Conservation (phyloP, 1,140 invertebrate genomes). For the Euglossa dilemma region DNA sequence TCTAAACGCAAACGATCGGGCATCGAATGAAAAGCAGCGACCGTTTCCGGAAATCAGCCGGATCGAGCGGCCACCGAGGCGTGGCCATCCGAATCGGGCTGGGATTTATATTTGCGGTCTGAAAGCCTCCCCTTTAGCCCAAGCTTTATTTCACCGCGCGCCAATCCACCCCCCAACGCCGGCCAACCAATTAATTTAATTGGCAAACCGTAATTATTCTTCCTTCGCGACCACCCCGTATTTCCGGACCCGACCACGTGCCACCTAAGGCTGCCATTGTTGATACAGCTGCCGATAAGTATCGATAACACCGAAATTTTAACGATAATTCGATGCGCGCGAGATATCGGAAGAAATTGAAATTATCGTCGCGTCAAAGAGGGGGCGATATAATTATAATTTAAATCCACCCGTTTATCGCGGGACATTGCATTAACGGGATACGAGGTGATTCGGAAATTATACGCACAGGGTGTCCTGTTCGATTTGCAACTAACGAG, state of each 20-base stretch:
- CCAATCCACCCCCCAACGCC: conserved; percentile 23
- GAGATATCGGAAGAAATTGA: too few species aligned
- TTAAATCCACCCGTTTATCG: too few species aligned
- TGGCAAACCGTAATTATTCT: conserved; percentile 59
- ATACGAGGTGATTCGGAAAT: too few species aligned
- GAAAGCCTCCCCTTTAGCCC: not conserved
- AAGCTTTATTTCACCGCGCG: conserved; percentile 27
- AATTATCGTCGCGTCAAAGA: too few species aligned
- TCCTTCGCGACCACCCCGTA: not conserved
- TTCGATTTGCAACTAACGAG: too few species aligned
- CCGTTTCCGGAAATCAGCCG: not conserved
- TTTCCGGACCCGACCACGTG: not conserved
- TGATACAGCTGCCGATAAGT: too few species aligned
- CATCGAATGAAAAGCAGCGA: not conserved
- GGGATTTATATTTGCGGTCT: conserved; percentile 22
- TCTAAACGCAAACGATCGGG: too few species aligned
- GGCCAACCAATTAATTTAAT: conserved; percentile 61
- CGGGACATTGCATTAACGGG: too few species aligned
- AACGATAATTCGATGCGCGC: not conserved
- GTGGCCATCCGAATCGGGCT: not conserved
- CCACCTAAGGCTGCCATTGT: not conserved
- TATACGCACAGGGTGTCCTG: too few species aligned
- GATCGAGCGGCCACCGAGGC: not conserved
- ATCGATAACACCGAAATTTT: too few species aligned
- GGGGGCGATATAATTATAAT: too few species aligned